Percentiles rank a stretch among this genome's conserved stretches.
Conservation (phyloP, 2,888 invertebrate species). For the Eretmocerus hayati region DNA sequence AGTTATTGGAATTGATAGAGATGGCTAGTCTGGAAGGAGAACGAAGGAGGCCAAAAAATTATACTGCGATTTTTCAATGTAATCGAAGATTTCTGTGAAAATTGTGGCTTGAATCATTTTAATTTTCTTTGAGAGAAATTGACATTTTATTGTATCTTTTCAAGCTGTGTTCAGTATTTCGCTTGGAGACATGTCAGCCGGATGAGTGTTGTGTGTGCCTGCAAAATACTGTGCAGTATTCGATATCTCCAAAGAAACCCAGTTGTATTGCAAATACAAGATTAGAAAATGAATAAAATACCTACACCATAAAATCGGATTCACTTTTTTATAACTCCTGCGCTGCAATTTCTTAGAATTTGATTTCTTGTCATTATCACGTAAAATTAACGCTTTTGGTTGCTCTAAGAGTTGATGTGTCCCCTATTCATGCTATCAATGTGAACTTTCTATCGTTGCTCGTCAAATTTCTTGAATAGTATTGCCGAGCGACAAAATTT, state of each 20-base stretch:
- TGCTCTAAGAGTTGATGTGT: too few relatives aligned
- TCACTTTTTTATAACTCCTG: too few relatives aligned
- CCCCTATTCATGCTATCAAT: too few relatives aligned
- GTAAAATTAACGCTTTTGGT: too few relatives aligned
- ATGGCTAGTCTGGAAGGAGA: not conserved
- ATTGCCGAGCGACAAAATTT: too few relatives aligned
- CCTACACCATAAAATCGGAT: slow-evolving; percentile 32
- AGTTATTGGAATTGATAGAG: not conserved
- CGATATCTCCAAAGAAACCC: slow-evolving; percentile 22
- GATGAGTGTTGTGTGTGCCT: slow-evolving; percentile 6
- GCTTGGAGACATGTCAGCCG: slow-evolving; percentile 4
- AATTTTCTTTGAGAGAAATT: slow-evolving; percentile 4
- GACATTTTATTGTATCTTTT: slow-evolving; percentile 15
- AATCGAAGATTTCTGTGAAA: too few relatives aligned
- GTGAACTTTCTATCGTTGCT: too few relatives aligned
- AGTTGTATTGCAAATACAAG: slow-evolving; percentile 36
- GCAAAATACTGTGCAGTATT: slow-evolving; percentile 12
- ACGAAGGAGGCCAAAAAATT: slow-evolving; percentile 1
- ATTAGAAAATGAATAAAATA: slow-evolving; percentile 40
- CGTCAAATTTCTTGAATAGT: too few relatives aligned
- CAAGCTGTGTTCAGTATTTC: slow-evolving; percentile 17
- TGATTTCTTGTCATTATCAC: too few relatives aligned
- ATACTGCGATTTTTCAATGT: not conserved
- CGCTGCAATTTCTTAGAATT: too few relatives aligned
- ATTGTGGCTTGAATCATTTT: too few relatives aligned